Base-by-base conservation (phyloP, 2,888 invertebrate species). In the Apoda limacodes region DNA sequence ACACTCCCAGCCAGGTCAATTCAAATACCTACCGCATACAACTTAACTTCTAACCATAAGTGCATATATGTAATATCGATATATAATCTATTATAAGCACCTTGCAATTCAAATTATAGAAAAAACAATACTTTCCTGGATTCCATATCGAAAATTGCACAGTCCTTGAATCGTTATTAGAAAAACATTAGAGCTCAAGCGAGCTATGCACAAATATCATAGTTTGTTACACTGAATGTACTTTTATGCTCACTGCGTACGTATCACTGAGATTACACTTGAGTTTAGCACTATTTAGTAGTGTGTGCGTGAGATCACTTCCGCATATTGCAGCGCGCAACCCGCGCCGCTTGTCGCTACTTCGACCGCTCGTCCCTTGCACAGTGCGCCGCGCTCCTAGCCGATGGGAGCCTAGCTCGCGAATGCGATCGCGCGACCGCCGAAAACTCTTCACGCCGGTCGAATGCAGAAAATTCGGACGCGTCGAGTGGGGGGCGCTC, bases 391-490 rank as follows among this genome's bases (percentile, higher is more conserved):
- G 57, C 63, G 72, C 74, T 72, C 69, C 65, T 57, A 63, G 59
- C 55, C 52, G 67, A 52, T 55, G 66, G 67, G 74, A 75, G 76
- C 74, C 71, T 62, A 63, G 66, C 70, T 71, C 72, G 78, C 78
- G 60, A 80, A 78, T 78, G 52, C 52, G 50, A 66, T 78, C 71
- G 74, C 74, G 70, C 70, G 70, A 66, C 80, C 71, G 75, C 74
- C 78, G 75, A 78, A 78, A 76, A 74, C 68, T 75, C 68, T 67
- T 67, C 63, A 57, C 74, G 63, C 60, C 62, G 72, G 57, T 57
- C 68, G 68, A 78, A 76, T 80, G 80, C 80, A 80, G 78, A 80
- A 78, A 76, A 74, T 75, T 78, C 64, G 69, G 74, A 71, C 75
- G 75, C 68, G 69, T 48, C 60, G 75, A 70, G 76, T 70, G 75